A percentile compares a stretch with the other conserved stretches of the same genome.
Evolutionary conservation across 2,888 invertebrate species (phyloP).

Genomic region (Conchocele bisecta): DNA sequence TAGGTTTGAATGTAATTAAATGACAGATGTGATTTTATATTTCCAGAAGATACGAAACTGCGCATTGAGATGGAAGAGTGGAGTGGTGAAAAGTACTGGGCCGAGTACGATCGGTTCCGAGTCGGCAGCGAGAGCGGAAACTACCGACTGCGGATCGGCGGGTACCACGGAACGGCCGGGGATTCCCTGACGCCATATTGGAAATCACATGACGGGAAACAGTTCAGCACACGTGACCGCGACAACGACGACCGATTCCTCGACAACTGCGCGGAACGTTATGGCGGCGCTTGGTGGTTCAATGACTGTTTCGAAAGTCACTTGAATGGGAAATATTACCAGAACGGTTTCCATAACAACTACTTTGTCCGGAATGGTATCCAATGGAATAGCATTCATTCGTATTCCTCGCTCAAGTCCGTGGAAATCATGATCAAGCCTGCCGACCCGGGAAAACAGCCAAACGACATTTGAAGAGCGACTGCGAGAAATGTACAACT

Average conservation of each 20-base stretch:
- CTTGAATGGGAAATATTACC: slow-evolving; percentile 81
- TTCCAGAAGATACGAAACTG: slow-evolving; percentile 89
- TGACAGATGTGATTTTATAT: not conserved
- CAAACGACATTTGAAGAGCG: slow-evolving; percentile 68
- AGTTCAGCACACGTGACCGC: slow-evolving; percentile 94
- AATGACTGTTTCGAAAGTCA: slow-evolving; percentile 80
- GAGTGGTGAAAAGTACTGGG: slow-evolving; percentile 91
- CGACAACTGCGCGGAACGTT: slow-evolving; percentile 81
- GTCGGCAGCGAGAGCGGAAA: slow-evolving; percentile 88
- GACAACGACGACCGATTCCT: slow-evolving; percentile 89
- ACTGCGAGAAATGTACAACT: no score
- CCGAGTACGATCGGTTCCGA: slow-evolving; percentile 90
- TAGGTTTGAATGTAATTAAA: no score
- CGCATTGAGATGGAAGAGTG: slow-evolving; percentile 93
- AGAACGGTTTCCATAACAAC: slow-evolving; percentile 77
- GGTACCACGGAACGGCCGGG: slow-evolving; percentile 93
- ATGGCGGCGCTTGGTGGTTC: slow-evolving; percentile 82
- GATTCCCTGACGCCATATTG: slow-evolving; percentile 87
- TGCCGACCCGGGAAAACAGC: slow-evolving; percentile 47
- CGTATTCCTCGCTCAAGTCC: slow-evolving; percentile 78
- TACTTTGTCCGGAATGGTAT: slow-evolving; percentile 80
- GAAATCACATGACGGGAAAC: slow-evolving; percentile 95
- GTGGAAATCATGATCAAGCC: slow-evolving; percentile 80
- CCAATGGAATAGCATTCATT: slow-evolving; percentile 81
- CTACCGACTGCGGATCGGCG: slow-evolving; percentile 89